Evolutionary conservation across 2,113 vertebrate species (phyloP).

Genomic region (Amphiprion percula): DNA sequence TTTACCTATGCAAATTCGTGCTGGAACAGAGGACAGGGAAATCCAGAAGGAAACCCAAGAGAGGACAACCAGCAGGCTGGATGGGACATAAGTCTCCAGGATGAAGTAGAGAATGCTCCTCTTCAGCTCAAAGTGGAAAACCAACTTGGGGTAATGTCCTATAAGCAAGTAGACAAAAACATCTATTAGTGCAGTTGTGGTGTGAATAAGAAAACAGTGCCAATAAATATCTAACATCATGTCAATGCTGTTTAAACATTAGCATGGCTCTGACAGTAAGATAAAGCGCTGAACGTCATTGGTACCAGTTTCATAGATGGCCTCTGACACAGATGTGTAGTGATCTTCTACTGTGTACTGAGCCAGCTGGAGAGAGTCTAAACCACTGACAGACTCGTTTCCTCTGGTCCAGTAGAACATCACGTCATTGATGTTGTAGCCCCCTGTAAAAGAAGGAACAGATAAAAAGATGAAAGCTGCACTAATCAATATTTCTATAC

Average conservation of each 20-base stretch:
- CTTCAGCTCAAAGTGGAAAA: constrained; percentile 93
- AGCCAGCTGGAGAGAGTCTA: constrained; percentile 88
- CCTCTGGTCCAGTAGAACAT: constrained; percentile 94
- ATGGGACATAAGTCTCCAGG: constrained; percentile 92
- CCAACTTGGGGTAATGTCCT: constrained; percentile 90
- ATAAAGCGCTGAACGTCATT: not conserved
- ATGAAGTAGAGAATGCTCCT: constrained; percentile 94
- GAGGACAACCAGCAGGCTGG: constrained; percentile 91
- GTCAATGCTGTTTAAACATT: not conserved
- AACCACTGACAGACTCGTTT: constrained; percentile 91
- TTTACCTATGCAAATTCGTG: constrained; percentile 93
- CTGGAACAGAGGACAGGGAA: constrained; percentile 92
- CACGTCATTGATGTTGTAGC: constrained; percentile 93
- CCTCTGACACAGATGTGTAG: constrained; percentile 92
- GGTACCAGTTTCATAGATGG: constrained; percentile 91
- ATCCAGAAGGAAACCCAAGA: constrained; percentile 96
- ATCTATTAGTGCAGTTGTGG: not conserved
- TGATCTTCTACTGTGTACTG: constrained; percentile 93
- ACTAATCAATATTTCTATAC: not conserved
- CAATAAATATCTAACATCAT: not conserved
- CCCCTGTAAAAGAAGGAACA: constrained; percentile 82
- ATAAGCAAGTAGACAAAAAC: not conserved
- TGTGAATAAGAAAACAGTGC: not conserved
- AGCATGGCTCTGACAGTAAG: not conserved
- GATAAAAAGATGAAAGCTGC: not conserved